Evolutionary conservation across 2,113 vertebrate genomes (phyloP), one percentile per base, ranked within the genome.

Genomic region (Pachyramphus minor): DNA sequence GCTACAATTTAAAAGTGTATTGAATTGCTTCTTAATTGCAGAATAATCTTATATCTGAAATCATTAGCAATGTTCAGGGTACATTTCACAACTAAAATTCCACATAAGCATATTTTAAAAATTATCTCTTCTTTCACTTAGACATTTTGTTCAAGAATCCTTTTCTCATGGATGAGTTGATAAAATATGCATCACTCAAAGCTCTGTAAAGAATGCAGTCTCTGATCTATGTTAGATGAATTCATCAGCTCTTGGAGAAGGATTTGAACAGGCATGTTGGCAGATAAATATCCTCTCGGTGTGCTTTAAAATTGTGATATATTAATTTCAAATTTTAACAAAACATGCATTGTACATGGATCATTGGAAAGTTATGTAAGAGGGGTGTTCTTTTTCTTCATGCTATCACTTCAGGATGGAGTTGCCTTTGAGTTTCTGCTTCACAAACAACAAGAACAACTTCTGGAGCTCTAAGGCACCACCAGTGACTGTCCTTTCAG

Each of bases 221-320:
- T 89, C 78, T 91, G 84, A 67, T 96, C 95, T 93, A 55, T 93
- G 75, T 95, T 90, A 93, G 79, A 50, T 83, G 35, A 86, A 94
- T 95, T 96, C 91, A 94, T 90, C 92, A 79, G 62, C 77, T 89
- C 66, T 75, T 76, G 67, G 77, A 90, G 84, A 93, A 87, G n/a
- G 62, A 91, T 87, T 88, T 82, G 45, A 89, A 80, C 5, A 24
- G 53, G 78, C 71, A 79, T 69, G 53, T 55, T 90, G 75, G 91
- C 50, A 91, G 75, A 85, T 83, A 31, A 76, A 96, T 89, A 27
- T 33, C 56, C 50, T 88, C 73, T 95, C 69, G 25, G 45, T 91
- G 91, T 87, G 42, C 74, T 87, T 90, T 79, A 87, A 83, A 91
- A 73, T 24, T 30, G 28, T 33, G 55, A 80, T 84, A 58, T 31